These are phyloP conservation scores for Telmatochromis sp. DNA, from an alignment of 2,113 vertebrate species.

Conservation along the genomic window DNA sequence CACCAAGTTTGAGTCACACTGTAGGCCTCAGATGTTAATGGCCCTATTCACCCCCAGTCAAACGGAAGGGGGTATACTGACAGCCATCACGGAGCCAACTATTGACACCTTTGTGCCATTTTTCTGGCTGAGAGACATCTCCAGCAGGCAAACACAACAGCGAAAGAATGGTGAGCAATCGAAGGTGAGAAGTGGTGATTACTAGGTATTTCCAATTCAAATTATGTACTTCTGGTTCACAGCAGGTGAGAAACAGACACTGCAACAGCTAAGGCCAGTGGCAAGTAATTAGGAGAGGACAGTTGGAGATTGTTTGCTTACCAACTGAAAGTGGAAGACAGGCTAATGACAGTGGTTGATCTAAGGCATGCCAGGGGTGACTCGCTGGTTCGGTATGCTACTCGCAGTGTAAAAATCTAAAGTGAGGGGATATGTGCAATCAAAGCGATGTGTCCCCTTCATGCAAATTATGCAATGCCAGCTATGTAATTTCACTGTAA, in stretches of 20 bases:
- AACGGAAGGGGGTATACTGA: conserved; percentile 20
- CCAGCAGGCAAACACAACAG: conserved; percentile 47
- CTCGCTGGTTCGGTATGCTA: not conserved
- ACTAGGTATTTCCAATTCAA: conserved; percentile 47
- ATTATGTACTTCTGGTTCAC: conserved; percentile 10
- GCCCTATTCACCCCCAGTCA: conserved; percentile 6
- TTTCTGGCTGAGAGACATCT: conserved; percentile 43
- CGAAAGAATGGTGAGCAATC: conserved; percentile 55
- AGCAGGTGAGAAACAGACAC: not conserved
- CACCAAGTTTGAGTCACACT: conserved; percentile 29
- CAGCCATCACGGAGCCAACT: conserved; percentile 19
- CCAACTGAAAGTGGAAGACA: conserved; percentile 10
- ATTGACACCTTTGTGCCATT: conserved; percentile 57
- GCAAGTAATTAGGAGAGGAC: not conserved
- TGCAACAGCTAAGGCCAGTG: not conserved
- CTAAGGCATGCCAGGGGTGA: not conserved
- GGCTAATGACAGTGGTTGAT: not conserved
- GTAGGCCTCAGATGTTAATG: conserved; percentile 60
- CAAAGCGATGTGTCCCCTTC: not conserved
- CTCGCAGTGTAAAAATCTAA: not conserved
- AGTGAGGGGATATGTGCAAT: not conserved
- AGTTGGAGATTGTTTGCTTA: not conserved
- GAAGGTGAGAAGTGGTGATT: conserved; percentile 5
- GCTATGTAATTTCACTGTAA: not conserved
- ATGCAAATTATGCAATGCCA: not conserved